These are phyloP conservation scores for Pelodiscus sinensis DNA, from an alignment of 2,113 vertebrate species.

Conservation along the genomic window DNA sequence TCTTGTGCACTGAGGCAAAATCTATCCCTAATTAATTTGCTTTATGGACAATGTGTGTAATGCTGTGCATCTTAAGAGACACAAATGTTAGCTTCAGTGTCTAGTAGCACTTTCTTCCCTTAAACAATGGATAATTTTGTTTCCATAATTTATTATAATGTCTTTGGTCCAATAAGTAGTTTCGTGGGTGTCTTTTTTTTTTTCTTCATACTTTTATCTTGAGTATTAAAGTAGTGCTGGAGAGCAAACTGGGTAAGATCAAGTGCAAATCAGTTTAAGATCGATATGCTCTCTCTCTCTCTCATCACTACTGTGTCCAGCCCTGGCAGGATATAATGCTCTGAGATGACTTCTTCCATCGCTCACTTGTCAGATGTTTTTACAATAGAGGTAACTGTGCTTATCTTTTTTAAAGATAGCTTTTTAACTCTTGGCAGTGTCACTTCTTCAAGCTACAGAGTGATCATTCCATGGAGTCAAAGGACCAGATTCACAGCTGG, in stretches of 20 bases:
- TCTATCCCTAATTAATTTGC: background rate
- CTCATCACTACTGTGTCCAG: background rate
- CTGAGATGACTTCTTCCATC: background rate
- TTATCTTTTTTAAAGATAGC: background rate
- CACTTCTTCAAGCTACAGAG: background rate
- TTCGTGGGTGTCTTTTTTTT: no score
- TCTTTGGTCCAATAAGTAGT: background rate
- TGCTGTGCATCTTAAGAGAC: background rate
- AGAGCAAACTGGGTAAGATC: background rate
- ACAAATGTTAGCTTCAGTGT: background rate
- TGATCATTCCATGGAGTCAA: background rate
- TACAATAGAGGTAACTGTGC: background rate
- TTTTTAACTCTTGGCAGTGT: background rate
- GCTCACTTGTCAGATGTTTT: background rate
- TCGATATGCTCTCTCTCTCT: background rate
- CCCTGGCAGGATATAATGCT: background rate
- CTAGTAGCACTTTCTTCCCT: background rate
- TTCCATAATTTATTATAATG: background rate
- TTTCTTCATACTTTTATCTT: background rate
- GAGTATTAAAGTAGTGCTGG: background rate
- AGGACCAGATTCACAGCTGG: background rate
- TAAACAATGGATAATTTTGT: background rate
- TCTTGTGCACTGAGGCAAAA: background rate
- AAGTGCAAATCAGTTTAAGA: background rate
- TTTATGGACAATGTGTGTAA: background rate